phyloP scores from a whole-genome alignment of 2,113 vertebrate species.

The Oenanthe melanoleuca region DNA sequence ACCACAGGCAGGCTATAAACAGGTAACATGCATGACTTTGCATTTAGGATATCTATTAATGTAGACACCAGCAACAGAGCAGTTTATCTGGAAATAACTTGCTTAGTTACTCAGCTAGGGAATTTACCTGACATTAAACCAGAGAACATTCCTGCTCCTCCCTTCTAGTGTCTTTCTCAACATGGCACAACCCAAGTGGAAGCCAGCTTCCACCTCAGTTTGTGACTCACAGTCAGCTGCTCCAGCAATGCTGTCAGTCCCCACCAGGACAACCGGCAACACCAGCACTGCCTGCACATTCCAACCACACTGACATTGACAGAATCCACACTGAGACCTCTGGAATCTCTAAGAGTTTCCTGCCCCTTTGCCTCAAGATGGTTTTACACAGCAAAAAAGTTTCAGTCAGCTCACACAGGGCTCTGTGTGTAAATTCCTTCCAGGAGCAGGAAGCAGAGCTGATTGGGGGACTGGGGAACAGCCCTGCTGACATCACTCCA shows the following conservation, averaged over 20 bases:
- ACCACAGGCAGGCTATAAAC: not conserved
- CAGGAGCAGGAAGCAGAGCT: not conserved
- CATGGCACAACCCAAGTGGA: rapidly evolving
- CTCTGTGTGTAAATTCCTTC: rapidly evolving
- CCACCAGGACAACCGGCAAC: rapidly evolving
- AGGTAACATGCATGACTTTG: not conserved
- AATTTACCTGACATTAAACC: not conserved
- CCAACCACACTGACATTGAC: not conserved
- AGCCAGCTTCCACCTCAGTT: not conserved
- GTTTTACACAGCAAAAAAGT: not conserved
- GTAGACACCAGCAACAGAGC: not conserved
- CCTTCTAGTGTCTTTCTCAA: not conserved
- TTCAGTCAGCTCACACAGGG: too few species aligned
- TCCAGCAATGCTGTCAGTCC: not conserved
- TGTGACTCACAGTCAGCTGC: constrained; percentile 6
- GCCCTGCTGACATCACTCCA: not conserved
- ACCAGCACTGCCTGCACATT: not conserved
- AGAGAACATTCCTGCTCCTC: not conserved
- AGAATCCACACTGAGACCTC: not conserved
- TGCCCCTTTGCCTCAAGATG: rapidly evolving
- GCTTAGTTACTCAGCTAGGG: not conserved
- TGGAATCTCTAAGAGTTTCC: not conserved
- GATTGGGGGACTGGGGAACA: rapidly evolving
- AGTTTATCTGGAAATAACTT: not conserved
- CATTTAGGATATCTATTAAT: not conserved